These are phyloP conservation scores for Trissoscelio sp. DNA, from an alignment of 2,888 invertebrate species.

Conservation along the genomic window DNA sequence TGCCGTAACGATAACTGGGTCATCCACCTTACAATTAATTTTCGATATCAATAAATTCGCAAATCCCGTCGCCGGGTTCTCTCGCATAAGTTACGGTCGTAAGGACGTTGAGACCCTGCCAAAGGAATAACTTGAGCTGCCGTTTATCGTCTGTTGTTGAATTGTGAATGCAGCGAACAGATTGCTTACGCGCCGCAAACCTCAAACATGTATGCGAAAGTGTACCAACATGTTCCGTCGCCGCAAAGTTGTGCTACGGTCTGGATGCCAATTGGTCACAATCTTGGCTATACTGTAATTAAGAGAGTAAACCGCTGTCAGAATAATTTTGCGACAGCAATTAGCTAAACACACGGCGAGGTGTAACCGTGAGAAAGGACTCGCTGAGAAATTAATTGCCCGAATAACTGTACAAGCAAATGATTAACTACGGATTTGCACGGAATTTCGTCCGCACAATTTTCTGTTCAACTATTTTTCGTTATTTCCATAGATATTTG, in stretches of 20 bases:
- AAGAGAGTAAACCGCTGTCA: constrained; percentile 35
- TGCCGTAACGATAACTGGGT: constrained; percentile 48
- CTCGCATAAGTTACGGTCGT: constrained; percentile 36
- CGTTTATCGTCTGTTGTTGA: constrained; percentile 60
- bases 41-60: constrained; percentile 56
- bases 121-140: constrained; percentile 52
- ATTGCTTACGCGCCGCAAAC: constrained; percentile 59
- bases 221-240: constrained; percentile 32
- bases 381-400: constrained; percentile 15
- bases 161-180: constrained; percentile 53
- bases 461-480: neutral
- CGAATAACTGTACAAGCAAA: constrained; percentile 13
- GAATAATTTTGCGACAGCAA: constrained; percentile 34
- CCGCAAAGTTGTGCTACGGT: constrained; percentile 36
- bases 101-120: constrained; percentile 50
- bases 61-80: constrained; percentile 1
- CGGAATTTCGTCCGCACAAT: neutral
- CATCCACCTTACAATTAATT: constrained; percentile 56
- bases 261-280: constrained; percentile 26
- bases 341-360: constrained; percentile 31
- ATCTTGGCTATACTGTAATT: constrained; percentile 35
- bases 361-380: constrained; percentile 15
- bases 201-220: constrained; percentile 62
- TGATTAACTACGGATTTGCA: constrained; percentile 22
- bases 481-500: no score